phyloP scores from a whole-genome alignment of 2,888 invertebrate genomes.

The Ectobius pallidus region DNA sequence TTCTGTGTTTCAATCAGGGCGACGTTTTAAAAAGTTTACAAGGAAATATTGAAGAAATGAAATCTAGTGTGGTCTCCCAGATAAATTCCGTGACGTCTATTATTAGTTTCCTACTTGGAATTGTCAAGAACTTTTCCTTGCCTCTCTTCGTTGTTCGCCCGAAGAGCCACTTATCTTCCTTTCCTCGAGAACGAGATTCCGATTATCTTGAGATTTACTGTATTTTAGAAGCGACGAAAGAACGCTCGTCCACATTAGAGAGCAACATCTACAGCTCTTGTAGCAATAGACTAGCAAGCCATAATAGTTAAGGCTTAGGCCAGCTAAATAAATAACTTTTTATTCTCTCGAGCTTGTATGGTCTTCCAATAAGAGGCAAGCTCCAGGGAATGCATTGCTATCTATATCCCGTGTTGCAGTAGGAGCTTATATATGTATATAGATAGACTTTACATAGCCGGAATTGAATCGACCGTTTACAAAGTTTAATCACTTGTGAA shows the following conservation, averaged over 20 bases:
- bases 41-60: no score
- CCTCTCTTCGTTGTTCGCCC: no score
- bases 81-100: no score
- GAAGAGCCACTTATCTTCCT: no score
- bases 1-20: no score
- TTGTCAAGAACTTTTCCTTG: background rate
- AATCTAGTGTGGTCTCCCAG: no score
- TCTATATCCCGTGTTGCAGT: no score
- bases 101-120: no score
- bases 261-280: background rate
- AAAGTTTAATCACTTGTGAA: constrained; percentile 2
- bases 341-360: background rate
- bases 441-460: background rate
- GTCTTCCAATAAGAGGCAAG: no score
- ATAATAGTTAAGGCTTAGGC: background rate
- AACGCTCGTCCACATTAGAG: background rate
- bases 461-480: constrained; percentile 7
- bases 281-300: background rate
- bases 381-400: background rate
- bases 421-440: no score
- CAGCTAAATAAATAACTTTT: background rate
- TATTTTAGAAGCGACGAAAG: no score
- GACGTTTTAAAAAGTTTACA: no score
- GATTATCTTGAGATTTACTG: background rate
- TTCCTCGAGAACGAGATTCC: background rate